A percentile compares a stretch with the other conserved stretches of the same genome.
These are phyloP conservation scores for Astropecten irregularis DNA, from an alignment of 53 echinoderm and acorn worm genomes.

Conservation along the genomic window DNA sequence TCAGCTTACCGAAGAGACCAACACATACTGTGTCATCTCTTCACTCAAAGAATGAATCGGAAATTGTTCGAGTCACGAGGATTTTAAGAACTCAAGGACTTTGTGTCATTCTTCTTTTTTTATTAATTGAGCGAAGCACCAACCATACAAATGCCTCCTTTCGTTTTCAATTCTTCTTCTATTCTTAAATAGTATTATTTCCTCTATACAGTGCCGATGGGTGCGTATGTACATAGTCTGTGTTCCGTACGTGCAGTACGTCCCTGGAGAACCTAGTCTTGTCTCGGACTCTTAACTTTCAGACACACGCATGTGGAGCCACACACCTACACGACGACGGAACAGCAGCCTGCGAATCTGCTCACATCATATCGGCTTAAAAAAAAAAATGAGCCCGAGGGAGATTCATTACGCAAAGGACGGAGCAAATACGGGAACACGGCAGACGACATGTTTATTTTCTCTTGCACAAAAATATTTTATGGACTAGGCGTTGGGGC, in stretches of 20 bases:
- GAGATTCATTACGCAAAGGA: constrained; percentile 29
- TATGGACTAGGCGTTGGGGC: not conserved
- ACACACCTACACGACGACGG: not conserved
- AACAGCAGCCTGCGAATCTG: too few relatives aligned
- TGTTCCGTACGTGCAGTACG: not conserved
- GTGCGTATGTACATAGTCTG: not conserved
- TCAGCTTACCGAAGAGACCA: too few relatives aligned
- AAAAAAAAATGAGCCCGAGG: constrained; percentile 18
- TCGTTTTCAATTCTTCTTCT: not conserved
- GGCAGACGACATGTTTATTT: constrained; percentile 26
- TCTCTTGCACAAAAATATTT: constrained; percentile 13
- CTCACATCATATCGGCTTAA: too few relatives aligned
- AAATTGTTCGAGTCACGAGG: too few relatives aligned
- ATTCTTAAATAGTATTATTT: not conserved
- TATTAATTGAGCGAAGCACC: not conserved
- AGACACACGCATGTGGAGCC: not conserved
- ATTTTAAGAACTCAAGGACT: not conserved
- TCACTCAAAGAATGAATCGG: too few relatives aligned
- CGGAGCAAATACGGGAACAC: not conserved
- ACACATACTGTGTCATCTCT: too few relatives aligned
- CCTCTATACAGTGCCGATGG: not conserved
- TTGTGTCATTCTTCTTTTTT: not conserved
- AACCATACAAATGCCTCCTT: too few relatives aligned
- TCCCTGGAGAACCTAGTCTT: not conserved
- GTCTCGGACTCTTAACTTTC: not conserved